These are phyloP conservation scores for Littorina saxatilis DNA, from an alignment of 1,140 invertebrate species.

Conservation along the genomic window DNA sequence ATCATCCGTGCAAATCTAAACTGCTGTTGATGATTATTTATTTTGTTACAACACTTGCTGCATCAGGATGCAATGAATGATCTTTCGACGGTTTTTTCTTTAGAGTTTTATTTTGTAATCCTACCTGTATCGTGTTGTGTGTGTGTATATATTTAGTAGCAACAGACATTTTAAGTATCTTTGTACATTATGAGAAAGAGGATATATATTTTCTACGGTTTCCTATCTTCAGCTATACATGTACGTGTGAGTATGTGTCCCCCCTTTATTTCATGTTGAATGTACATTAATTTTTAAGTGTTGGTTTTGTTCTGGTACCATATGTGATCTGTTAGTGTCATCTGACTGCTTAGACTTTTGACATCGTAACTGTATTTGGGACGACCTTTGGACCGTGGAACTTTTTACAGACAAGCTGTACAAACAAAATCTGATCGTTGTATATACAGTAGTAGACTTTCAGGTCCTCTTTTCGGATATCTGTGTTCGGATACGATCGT, in stretches of 20 bases:
- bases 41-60: not conserved
- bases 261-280: not conserved
- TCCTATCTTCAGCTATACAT: not conserved
- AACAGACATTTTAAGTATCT: not conserved
- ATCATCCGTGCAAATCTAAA: not conserved
- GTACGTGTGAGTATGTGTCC: not conserved
- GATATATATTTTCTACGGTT: constrained; percentile 17
- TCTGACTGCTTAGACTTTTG: not conserved
- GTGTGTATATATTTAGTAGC: not conserved
- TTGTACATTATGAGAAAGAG: not conserved
- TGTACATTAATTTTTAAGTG: not conserved
- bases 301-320: not conserved
- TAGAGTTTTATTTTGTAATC: not conserved
- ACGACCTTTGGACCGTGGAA: not conserved
- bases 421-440: too few relatives aligned
- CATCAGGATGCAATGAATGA: not conserved
- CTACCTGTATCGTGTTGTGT: not conserved
- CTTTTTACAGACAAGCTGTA: not conserved
- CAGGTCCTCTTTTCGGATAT: too few relatives aligned
- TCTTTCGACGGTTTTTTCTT: not conserved
- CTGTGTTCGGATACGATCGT: too few relatives aligned
- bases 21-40: constrained; percentile 20
- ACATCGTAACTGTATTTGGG: not conserved
- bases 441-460: too few relatives aligned
- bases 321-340: not conserved